Evolutionary conservation across 2,113 vertebrate genomes (phyloP).

Genomic region (Campylorhamphus procurvoides): DNA sequence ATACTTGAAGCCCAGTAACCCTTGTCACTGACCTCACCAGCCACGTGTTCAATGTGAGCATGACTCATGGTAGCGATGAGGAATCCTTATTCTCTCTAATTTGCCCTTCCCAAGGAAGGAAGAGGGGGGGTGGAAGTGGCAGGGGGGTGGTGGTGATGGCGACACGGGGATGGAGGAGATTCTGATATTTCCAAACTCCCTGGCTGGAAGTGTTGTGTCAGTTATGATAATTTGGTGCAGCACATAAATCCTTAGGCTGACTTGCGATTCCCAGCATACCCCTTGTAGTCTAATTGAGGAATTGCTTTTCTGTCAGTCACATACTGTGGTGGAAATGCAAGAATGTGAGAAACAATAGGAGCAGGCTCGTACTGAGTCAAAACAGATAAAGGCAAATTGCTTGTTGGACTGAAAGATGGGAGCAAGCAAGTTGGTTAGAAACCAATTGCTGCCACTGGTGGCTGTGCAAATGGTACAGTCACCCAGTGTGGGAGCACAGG

Average conservation of each 20-base stretch:
- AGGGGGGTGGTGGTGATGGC: background rate
- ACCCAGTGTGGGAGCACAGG: background rate
- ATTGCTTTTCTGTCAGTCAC: constrained; percentile 26
- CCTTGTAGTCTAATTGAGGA: constrained; percentile 39
- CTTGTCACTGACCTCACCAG: constrained; percentile 36
- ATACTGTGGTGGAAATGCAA: constrained; percentile 32
- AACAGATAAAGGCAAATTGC: constrained; percentile 43
- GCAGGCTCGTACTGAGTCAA: background rate
- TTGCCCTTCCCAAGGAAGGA: background rate
- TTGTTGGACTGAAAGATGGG: constrained; percentile 13
- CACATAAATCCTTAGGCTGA: constrained; percentile 28
- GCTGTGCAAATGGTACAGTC: background rate
- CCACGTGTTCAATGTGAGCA: constrained; percentile 17
- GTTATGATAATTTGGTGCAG: constrained; percentile 22
- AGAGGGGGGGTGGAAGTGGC: background rate
- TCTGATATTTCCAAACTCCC: constrained; percentile 46
- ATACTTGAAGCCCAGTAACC: background rate
- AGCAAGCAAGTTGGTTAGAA: background rate
- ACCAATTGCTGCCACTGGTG: background rate
- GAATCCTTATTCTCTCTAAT: constrained; percentile 28
- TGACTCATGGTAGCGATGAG: constrained; percentile 48
- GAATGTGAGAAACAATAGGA: constrained; percentile 61
- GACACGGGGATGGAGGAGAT: background rate
- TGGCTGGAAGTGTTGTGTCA: constrained; percentile 62
- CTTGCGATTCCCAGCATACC: constrained; percentile 21